phyloP scores from a whole-genome alignment of 2,888 invertebrate genomes.

The Cephus sareptanus region DNA sequence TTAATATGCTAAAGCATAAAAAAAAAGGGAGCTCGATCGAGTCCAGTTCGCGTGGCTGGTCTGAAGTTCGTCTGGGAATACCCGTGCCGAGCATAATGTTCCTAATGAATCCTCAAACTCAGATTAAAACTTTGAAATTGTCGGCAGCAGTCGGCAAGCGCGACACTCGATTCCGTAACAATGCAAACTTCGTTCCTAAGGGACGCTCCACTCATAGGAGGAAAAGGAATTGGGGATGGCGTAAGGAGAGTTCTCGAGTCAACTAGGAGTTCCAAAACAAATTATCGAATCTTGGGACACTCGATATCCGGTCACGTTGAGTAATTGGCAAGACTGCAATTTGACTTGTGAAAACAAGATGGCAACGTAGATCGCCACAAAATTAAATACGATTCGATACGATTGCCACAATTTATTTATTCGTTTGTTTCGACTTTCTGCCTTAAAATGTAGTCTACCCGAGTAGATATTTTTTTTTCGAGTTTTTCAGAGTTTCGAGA shows the following conservation, averaged over 20 bases:
- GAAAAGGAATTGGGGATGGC: neutral
- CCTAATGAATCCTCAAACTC: slow-evolving; percentile 59
- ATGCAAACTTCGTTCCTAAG: slow-evolving; percentile 51
- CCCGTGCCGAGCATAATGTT: slow-evolving; percentile 41
- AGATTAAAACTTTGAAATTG: slow-evolving; percentile 63
- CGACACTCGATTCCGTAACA: slow-evolving; percentile 58
- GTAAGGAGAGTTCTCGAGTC: neutral
- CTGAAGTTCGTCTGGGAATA: slow-evolving; percentile 42
- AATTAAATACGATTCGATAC: neutral
- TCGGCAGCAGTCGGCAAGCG: slow-evolving; percentile 50
- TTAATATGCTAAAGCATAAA: neutral
- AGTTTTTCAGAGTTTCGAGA: neutral
- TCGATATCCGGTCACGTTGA: neutral
- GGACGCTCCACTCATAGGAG: neutral
- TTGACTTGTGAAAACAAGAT: neutral
- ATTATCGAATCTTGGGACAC: slow-evolving; percentile 32
- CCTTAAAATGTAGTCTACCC: neutral
- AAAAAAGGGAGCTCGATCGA: neutral
- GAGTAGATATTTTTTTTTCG: neutral
- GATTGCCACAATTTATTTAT: neutral
- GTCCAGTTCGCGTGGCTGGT: slow-evolving; percentile 38
- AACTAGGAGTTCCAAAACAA: slow-evolving; percentile 32
- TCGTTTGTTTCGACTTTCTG: neutral
- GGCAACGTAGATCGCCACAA: neutral
- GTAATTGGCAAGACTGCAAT: neutral